Conservation (phyloP, 2,797 vertebrate species). For the Borostomias antarcticus region DNA sequence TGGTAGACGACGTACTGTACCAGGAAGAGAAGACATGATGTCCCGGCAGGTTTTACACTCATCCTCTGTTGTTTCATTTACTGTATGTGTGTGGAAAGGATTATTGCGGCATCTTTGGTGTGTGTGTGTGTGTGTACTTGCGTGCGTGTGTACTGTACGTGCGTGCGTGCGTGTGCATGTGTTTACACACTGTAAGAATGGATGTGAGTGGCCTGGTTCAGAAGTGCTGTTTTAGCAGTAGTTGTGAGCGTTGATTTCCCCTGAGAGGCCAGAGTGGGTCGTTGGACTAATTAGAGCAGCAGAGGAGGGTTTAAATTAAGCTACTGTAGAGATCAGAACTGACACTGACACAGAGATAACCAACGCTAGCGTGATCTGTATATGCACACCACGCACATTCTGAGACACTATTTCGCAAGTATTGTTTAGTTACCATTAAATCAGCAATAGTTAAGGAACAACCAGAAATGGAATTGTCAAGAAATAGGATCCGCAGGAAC, state of each 20-base stretch:
- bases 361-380: constrained; percentile 2
- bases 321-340: too few relatives aligned
- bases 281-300: constrained; percentile 69
- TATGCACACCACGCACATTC: constrained; percentile 23
- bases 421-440: too few relatives aligned
- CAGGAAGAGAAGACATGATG: constrained; percentile 32
- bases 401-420: too few relatives aligned
- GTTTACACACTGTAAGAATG: constrained; percentile 15
- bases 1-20: too few relatives aligned
- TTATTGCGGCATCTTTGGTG: background rate
- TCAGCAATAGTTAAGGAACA: too few relatives aligned
- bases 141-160: background rate
- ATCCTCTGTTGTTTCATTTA: constrained; percentile 37
- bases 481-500: background rate
- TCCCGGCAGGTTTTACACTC: constrained; percentile 27
- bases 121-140: background rate
- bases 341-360: constrained; percentile 57
- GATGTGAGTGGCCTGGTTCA: constrained; percentile 39
- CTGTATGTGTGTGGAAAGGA: constrained; percentile 9
- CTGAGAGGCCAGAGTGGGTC: constrained; percentile 53
- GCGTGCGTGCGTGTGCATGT: background rate
- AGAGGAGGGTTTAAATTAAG: constrained; percentile 72
- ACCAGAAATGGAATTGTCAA: too few relatives aligned
- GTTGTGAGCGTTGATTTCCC: constrained; percentile 59
- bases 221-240: constrained; percentile 45